Conservation (phyloP, 2,113 vertebrate species). For the Epinephelus moara region DNA sequence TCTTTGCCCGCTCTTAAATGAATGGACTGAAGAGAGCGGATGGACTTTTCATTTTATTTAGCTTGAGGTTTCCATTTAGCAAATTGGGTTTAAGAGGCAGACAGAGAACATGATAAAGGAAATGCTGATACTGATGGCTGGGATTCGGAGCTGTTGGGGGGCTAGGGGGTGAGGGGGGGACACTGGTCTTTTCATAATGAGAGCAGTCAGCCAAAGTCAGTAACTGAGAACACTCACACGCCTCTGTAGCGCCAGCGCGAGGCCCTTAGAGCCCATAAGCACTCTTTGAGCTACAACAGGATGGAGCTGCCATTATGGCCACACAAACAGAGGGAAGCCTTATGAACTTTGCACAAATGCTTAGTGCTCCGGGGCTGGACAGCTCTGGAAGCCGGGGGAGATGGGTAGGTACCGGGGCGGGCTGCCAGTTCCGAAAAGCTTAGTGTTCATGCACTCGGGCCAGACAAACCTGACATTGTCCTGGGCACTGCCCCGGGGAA, state of each 20-base stretch:
- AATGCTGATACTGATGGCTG: conserved; percentile 32
- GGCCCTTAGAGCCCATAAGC: conserved; percentile 68
- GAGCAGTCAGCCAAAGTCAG: conserved; percentile 75
- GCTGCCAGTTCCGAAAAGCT: conserved; percentile 83
- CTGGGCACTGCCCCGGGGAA: conserved; percentile 70
- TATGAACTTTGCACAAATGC: conserved; percentile 87
- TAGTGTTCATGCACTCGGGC: conserved; percentile 75
- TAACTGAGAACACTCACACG: conserved; percentile 79
- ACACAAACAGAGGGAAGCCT: conserved; percentile 85
- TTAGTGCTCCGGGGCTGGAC: conserved; percentile 76
- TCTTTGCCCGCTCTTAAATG: background rate
- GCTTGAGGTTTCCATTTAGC: conserved; percentile 14
- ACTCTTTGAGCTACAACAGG: conserved; percentile 81
- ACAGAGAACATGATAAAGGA: conserved; percentile 8
- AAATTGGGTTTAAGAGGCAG: conserved; percentile 33
- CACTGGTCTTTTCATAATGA: conserved; percentile 69
- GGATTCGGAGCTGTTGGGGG: conserved; percentile 44
- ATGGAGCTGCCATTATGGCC: conserved; percentile 81
- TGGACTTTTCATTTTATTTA: background rate
- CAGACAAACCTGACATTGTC: conserved; percentile 85
- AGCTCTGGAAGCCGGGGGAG: conserved; percentile 73
- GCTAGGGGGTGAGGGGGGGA: background rate
- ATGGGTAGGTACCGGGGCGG: conserved; percentile 76
- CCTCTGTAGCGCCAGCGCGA: conserved; percentile 67
- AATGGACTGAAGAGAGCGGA: too few species aligned